A percentile compares a stretch with the other conserved stretches of the same genome.
Evolutionary conservation across 2,888 invertebrate species (phyloP).

Genomic region (Sarcophaga rosellei): DNA sequence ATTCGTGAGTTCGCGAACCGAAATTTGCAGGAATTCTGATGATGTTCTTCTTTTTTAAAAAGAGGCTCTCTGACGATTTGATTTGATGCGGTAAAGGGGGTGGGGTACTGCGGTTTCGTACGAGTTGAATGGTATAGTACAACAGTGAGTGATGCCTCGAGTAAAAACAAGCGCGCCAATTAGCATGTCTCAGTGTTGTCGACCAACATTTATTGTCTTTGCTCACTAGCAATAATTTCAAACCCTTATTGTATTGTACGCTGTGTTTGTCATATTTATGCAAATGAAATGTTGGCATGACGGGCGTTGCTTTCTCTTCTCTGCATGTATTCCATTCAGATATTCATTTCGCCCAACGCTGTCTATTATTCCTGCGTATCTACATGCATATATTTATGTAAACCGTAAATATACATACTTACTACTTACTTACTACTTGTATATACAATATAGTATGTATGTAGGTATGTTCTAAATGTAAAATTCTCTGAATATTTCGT

Average conservation of each 20-base stretch:
- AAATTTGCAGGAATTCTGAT: slow-evolving; percentile 64
- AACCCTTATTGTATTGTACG: slow-evolving; percentile 50
- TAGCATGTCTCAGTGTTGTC: slow-evolving; percentile 75
- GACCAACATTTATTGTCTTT: slow-evolving; percentile 64
- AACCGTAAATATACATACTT: background rate
- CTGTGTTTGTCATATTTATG: slow-evolving; percentile 66
- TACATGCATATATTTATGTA: slow-evolving; percentile 21
- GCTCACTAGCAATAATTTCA: slow-evolving; percentile 68
- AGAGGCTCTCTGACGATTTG: slow-evolving; percentile 25
- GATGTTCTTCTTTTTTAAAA: slow-evolving; percentile 1
- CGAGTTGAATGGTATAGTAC: slow-evolving; percentile 31
- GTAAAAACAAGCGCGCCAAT: slow-evolving; percentile 75
- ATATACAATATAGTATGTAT: background rate
- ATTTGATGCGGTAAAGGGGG: slow-evolving; percentile 3
- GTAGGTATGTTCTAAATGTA: background rate
- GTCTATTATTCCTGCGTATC: slow-evolving; percentile 33
- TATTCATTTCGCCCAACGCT: slow-evolving; percentile 21
- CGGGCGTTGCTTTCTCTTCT: slow-evolving; percentile 58
- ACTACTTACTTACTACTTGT: background rate
- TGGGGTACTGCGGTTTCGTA: slow-evolving; percentile 66
- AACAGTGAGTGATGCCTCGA: slow-evolving; percentile 30
- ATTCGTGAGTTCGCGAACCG: slow-evolving; percentile 76
- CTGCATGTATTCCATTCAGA: slow-evolving; percentile 28
- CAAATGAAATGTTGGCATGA: slow-evolving; percentile 72
- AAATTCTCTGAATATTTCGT: slow-evolving; percentile 44